Evolutionary conservation across 2,113 vertebrate genomes (phyloP).

Genomic region (Nerophis lumbriciformis): DNA sequence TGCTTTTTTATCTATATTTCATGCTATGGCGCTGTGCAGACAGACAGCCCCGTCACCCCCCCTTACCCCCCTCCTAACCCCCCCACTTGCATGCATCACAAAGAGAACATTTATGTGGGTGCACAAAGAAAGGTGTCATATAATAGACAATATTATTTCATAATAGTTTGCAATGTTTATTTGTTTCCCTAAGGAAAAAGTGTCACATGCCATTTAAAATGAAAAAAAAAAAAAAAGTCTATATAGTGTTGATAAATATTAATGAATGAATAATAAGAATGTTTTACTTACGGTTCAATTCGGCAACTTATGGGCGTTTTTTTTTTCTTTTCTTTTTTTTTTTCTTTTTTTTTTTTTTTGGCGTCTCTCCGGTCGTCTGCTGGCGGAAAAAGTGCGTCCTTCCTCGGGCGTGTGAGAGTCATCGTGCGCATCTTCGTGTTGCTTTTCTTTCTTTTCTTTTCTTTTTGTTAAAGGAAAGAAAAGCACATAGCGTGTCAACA

Average conservation of each 20-base stretch:
- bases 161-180: neutral
- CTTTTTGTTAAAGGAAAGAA: neutral
- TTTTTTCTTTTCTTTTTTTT: slow-evolving; percentile 16
- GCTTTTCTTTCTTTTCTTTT: neutral
- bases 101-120: slow-evolving; percentile 22
- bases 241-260: neutral
- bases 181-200: slow-evolving; percentile 3
- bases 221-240: neutral
- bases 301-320: slow-evolving; percentile 63
- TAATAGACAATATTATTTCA: neutral
- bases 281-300: slow-evolving; percentile 58
- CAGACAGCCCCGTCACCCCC: slow-evolving; percentile 15
- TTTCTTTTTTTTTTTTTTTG: too few relatives aligned
- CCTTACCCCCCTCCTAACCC: neutral
- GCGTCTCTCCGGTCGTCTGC: slow-evolving; percentile 21
- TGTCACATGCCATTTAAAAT: slow-evolving; percentile 7
- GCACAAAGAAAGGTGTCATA: slow-evolving; percentile 25
- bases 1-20: slow-evolving; percentile 65
- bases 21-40: slow-evolving; percentile 53
- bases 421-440: neutral
- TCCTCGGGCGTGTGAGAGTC: slow-evolving; percentile 6
- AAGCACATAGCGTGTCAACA: slow-evolving; percentile 16
- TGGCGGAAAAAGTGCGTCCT: slow-evolving; percentile 51
- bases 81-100: slow-evolving; percentile 12
- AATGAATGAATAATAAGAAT: neutral